These are phyloP conservation scores for Stegana nigrithorax DNA, from an alignment of 2,888 invertebrate species.

Conservation along the genomic window DNA sequence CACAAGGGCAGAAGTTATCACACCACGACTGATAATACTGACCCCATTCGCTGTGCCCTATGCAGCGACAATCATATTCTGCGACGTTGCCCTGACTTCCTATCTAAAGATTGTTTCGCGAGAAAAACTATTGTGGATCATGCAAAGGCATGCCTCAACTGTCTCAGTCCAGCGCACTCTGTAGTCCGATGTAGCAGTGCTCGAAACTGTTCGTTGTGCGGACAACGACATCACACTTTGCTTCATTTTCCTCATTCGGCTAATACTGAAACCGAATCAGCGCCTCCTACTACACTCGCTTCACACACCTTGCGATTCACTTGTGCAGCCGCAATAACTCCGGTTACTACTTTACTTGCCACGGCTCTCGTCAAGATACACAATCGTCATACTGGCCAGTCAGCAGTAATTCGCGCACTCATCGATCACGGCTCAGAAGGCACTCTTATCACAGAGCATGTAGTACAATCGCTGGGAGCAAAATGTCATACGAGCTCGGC, in stretches of 20 bases:
- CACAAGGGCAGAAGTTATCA: not conserved
- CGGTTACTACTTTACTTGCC: not conserved
- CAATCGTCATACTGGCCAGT: not conserved
- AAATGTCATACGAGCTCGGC: not conserved
- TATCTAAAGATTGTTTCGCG: not conserved
- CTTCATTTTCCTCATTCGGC: slow-evolving; percentile 2
- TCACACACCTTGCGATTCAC: not conserved
- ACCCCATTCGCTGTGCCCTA: not conserved
- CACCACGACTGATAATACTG: not conserved
- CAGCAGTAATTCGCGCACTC: not conserved
- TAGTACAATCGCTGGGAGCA: not conserved
- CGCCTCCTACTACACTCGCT: not conserved
- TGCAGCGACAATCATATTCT: not conserved
- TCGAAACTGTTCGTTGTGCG: not conserved
- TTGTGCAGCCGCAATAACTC: not conserved
- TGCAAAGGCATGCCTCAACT: not conserved
- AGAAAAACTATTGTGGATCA: not conserved
- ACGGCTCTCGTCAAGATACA: not conserved
- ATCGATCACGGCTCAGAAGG: slow-evolving; percentile 11
- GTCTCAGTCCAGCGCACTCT: not conserved
- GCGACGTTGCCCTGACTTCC: not conserved
- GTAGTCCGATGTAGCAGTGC: not conserved
- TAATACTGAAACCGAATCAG: not conserved
- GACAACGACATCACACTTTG: slow-evolving; percentile 4
- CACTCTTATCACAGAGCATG: slow-evolving; percentile 7